These are phyloP conservation scores for Tricholauxania praeusta DNA, from an alignment of 2,888 invertebrate genomes.

Conservation along the genomic window DNA sequence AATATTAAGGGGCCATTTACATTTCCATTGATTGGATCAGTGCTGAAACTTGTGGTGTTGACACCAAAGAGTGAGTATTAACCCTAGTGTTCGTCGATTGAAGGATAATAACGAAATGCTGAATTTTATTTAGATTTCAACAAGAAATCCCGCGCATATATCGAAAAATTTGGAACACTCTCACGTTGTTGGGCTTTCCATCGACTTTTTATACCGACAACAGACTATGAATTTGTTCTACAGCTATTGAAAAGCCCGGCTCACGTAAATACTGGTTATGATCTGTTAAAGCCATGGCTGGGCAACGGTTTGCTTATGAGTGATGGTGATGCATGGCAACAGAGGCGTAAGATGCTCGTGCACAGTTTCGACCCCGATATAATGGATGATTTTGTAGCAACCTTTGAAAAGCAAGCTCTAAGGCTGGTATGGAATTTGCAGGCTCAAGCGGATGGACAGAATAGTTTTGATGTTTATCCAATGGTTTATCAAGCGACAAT, in stretches of 20 bases:
- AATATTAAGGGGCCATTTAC: background rate
- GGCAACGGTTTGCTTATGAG: constrained; percentile 59
- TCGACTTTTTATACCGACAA: constrained; percentile 63
- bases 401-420: constrained; percentile 76
- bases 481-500: constrained; percentile 72
- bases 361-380: constrained; percentile 86
- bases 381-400: constrained; percentile 77
- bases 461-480: constrained; percentile 73
- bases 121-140: too few relatives aligned
- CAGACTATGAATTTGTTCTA: constrained; percentile 69
- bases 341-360: constrained; percentile 78
- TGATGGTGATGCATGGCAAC: constrained; percentile 73
- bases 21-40: constrained; percentile 5
- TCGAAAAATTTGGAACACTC: too few relatives aligned
- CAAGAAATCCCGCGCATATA: too few relatives aligned
- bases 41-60: too few relatives aligned
- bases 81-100: too few relatives aligned
- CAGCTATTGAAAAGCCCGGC: constrained; percentile 61
- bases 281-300: constrained; percentile 47
- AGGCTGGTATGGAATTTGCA: constrained; percentile 72
- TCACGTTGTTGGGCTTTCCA: constrained; percentile 63
- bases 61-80: too few relatives aligned
- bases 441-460: constrained; percentile 65
- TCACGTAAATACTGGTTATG: constrained; percentile 37
- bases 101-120: too few relatives aligned